Conservation (phyloP, 2,113 vertebrate genomes). For the Prunella himalayana region DNA sequence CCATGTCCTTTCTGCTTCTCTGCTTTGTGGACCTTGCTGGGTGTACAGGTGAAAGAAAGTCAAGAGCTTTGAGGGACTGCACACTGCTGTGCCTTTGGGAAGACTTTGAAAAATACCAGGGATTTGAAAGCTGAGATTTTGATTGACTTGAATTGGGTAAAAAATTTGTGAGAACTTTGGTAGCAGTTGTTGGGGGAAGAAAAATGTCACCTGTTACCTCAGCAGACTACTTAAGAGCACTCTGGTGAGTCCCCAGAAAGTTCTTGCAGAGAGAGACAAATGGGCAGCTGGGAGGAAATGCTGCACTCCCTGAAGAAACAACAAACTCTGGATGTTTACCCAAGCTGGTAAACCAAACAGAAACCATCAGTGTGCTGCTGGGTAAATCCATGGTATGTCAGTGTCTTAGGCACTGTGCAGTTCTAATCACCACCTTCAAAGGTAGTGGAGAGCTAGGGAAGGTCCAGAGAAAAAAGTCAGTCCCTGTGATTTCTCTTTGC, state of each 20-base stretch:
- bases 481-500: background rate
- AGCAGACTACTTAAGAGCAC: background rate
- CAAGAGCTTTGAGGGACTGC: background rate
- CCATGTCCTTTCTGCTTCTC: background rate
- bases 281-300: background rate
- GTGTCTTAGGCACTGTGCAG: background rate
- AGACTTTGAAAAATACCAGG: background rate
- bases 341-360: background rate
- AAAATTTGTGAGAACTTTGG: background rate
- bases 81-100: background rate
- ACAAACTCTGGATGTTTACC: slow-evolving; percentile 9
- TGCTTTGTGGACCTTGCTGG: background rate
- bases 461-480: background rate
- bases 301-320: background rate
- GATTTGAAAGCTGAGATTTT: background rate
- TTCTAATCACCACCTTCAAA: background rate
- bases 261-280: background rate
- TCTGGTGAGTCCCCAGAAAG: background rate
- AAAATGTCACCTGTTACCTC: background rate
- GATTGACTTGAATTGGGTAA: background rate
- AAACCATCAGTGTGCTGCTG: background rate
- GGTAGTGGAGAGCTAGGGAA: background rate
- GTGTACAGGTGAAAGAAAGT: background rate
- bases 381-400: background rate
- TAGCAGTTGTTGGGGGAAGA: background rate